Conservation (phyloP, 2,888 invertebrate genomes). For the Alviniconcha strummeri region DNA sequence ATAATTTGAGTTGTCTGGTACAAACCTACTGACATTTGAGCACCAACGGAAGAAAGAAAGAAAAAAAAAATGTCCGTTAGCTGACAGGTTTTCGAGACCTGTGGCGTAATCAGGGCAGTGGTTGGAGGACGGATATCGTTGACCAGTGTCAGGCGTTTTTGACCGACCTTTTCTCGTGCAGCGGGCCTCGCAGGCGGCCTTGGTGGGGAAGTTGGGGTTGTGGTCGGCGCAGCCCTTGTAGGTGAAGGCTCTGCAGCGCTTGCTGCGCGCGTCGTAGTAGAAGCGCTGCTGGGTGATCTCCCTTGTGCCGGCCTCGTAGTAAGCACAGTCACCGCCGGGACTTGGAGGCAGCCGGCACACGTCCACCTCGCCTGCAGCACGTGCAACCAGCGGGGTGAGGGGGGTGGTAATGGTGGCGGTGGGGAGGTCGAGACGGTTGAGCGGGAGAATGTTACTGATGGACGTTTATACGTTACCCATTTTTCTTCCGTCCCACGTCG, state of each 20-base stretch:
- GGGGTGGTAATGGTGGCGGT: neutral
- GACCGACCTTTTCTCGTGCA: constrained; percentile 5
- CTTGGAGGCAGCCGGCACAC: constrained; percentile 4
- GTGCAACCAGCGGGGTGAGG: neutral
- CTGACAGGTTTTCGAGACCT: no score
- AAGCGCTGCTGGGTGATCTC: neutral
- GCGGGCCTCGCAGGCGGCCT: constrained; percentile 2
- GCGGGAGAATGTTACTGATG: no score
- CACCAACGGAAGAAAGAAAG: no score
- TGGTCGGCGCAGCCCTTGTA: constrained; percentile 5
- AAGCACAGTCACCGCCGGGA: constrained; percentile 7
- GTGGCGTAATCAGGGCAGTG: no score
- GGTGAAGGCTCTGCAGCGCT: neutral
- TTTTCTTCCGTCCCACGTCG: no score
- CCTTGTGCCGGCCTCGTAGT: neutral
- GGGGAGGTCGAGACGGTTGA: neutral
- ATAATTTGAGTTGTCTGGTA: no score
- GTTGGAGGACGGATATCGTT: no score
- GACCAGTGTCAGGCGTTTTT: no score
- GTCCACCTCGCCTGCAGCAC: neutral
- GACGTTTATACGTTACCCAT: no score
- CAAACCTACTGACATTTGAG: no score
- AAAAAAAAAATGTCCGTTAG: no score
- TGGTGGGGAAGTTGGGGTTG: constrained; percentile 14
- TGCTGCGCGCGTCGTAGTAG: constrained; percentile 7